phyloP scores from a whole-genome alignment of 2,797 vertebrate genomes.

The Channallabes apus region DNA sequence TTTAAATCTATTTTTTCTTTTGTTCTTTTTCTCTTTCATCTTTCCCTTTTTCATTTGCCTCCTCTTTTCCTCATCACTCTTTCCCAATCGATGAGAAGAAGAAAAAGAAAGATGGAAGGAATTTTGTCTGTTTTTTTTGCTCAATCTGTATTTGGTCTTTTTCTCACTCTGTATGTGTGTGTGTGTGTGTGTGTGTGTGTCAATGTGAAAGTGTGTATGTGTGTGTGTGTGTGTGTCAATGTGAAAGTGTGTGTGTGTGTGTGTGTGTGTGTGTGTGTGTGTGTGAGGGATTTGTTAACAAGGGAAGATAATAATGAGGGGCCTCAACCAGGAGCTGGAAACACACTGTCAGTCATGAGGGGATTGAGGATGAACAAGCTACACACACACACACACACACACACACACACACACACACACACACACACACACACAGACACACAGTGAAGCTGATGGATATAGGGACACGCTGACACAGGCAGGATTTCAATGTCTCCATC shows the following conservation, averaged over 20 bases:
- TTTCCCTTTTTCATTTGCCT: background rate
- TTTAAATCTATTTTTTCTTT: too few species aligned
- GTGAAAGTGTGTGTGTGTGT: background rate
- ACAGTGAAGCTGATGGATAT: conserved; percentile 10
- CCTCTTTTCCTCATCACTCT: too few species aligned
- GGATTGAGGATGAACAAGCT: conserved; percentile 28
- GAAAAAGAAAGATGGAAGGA: background rate
- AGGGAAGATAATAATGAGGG: conserved; percentile 65
- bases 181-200: background rate
- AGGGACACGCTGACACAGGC: conserved; percentile 24
- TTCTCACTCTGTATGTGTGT: background rate
- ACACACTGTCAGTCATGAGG: conserved; percentile 45
- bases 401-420: conserved; percentile 43
- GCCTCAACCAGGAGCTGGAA: conserved; percentile 50
- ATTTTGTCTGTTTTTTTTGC: background rate
- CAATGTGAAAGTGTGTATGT: background rate
- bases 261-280: background rate
- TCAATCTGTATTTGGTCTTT: background rate
- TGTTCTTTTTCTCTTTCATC: too few species aligned
- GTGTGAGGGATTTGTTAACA: conserved; percentile 59
- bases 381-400: conserved; percentile 39
- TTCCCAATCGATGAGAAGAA: background rate
- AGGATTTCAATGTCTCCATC: conserved; percentile 17
- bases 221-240: too few species aligned
- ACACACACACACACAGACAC: conserved; percentile 8